These are phyloP conservation scores for Trogon surrucura DNA, from an alignment of 2,113 vertebrate genomes.

Conservation along the genomic window DNA sequence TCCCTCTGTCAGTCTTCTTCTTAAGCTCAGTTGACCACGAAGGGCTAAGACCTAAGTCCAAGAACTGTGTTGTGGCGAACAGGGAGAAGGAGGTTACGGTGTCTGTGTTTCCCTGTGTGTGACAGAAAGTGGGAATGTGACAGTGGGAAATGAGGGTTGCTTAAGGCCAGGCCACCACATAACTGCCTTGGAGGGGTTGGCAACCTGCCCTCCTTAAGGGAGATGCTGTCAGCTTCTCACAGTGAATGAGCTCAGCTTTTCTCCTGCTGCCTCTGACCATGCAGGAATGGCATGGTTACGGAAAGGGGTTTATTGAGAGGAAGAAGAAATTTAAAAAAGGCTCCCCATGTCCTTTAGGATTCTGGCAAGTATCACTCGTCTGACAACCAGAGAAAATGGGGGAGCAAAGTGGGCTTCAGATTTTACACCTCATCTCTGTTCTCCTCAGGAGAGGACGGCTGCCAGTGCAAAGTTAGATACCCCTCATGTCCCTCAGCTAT, in stretches of 20 bases:
- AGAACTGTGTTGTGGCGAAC: neutral
- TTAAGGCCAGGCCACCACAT: neutral
- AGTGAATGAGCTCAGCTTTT: neutral
- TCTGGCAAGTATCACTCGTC: neutral
- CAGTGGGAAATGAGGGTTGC: neutral
- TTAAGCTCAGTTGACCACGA: neutral
- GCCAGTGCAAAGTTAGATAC: neutral
- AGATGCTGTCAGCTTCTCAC: neutral
- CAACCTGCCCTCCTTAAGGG: neutral
- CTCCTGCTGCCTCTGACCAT: neutral
- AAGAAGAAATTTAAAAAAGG: neutral
- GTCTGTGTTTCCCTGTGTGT: neutral
- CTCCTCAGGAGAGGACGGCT: neutral
- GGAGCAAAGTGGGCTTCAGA: neutral
- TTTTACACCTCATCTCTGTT: neutral
- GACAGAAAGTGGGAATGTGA: neutral
- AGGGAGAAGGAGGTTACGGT: rapidly evolving
- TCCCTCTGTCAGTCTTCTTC: neutral
- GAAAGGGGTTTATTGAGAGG: neutral
- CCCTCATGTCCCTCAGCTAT: neutral
- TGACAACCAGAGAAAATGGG: neutral
- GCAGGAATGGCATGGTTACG: neutral
- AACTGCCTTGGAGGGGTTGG: neutral
- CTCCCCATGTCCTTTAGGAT: neutral
- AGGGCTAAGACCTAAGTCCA: neutral